Evolutionary conservation across 2,113 vertebrate species (phyloP).

Genomic region (Argyrosomus japonicus): DNA sequence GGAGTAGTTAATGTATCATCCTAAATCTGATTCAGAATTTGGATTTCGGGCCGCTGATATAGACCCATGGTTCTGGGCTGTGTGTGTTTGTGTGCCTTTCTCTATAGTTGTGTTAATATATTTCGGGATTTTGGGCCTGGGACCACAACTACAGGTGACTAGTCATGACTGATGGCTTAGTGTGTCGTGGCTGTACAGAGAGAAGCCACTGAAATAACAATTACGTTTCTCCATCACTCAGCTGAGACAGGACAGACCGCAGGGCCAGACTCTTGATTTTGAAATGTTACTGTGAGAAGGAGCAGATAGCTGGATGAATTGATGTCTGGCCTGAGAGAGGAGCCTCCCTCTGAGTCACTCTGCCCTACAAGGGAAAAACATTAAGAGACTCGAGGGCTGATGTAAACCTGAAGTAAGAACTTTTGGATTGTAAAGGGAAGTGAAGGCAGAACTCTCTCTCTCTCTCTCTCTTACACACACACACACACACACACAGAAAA

Average conservation of each 20-base stretch:
- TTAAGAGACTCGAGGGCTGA: conserved; percentile 33
- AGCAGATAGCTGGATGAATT: conserved; percentile 7
- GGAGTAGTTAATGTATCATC: neutral
- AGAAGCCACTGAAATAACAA: conserved; percentile 4
- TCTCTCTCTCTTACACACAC: neutral
- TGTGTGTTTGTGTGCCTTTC: neutral
- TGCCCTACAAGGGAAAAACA: conserved; percentile 43
- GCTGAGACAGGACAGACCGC: neutral
- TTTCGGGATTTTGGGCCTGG: no score
- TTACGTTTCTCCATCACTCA: neutral
- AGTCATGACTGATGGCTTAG: neutral
- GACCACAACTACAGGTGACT: neutral
- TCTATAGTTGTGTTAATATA: no score
- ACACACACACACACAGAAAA: neutral
- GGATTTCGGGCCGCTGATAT: neutral
- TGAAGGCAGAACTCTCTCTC: neutral
- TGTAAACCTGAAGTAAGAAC: conserved; percentile 48
- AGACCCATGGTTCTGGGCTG: neutral
- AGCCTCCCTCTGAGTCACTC: conserved; percentile 66
- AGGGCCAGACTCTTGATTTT: conserved; percentile 5
- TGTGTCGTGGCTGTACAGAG: neutral
- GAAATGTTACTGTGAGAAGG: conserved; percentile 6
- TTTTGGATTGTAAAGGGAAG: neutral
- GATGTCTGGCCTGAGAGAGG: conserved; percentile 10
- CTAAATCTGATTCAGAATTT: neutral